Evolutionary conservation across 1,140 invertebrate species (phyloP), one percentile per base, ranked within the genome.

Genomic region (Papilio dardanus): DNA sequence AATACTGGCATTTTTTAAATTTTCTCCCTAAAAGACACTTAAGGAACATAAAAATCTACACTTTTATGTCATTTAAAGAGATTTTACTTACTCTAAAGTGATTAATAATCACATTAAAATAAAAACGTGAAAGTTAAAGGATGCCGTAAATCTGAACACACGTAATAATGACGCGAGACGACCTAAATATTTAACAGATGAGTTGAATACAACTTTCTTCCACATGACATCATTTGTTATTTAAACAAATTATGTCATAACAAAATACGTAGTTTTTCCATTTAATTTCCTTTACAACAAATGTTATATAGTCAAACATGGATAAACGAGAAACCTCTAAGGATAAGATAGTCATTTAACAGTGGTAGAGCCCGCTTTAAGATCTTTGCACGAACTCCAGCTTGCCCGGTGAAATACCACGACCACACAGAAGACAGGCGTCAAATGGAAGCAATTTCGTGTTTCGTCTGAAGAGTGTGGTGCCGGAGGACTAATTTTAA

Each of bases 151-250:
- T 7, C 42, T 46, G n/a, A 46, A 46, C 16, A 19, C 16, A 46
- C 42, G 42, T 46, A 46, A 46, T 46, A 46, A 46, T 46, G n/a
- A 46, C 42, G 42, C 42, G 42, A 46, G 1, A 42, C 14, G 42
- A 46, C 42, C 42, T 46, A 46, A 46, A 46, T 46, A 7, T 46
- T 46, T 46, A n/a, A 46, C 42, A n/a, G 42, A 46, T 46, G 42
- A 46, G 4, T 6, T 37, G 35, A 46, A 46, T 19, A 19, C 42
- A 46, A 46, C 42, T 46, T 46, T 46, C 42, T 7, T 19, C n/a
- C 42, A n/a, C n/a, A 46, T 42, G 40, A 42, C 42, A 6, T 46
- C 42, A 46, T 42, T 42, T 42, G 16, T 42, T 46, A 46, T 46
- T 46, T 46, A 46, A 46, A 2, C 5, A 46, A 46, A 46, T 19